A percentile compares a stretch with the other conserved stretches of the same genome.
phyloP scores from a whole-genome alignment of 2,888 invertebrate species.

The Nowickia ferox region DNA sequence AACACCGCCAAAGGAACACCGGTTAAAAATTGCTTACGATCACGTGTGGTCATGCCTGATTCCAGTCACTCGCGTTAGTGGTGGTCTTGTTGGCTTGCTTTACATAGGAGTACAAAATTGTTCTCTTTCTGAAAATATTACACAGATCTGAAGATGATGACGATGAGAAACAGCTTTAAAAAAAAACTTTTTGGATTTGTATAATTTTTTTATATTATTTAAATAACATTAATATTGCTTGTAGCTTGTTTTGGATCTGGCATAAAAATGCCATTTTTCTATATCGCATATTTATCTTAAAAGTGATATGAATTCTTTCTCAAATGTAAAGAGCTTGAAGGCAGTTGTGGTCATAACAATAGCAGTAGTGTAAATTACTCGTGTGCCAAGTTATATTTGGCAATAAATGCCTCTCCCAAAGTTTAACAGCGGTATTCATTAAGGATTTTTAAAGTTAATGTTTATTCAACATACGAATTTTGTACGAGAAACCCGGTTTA shows the following conservation, averaged over 20 bases:
- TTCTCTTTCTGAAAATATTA: slow-evolving; percentile 34
- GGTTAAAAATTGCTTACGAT: too few relatives aligned
- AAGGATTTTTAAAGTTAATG: too few relatives aligned
- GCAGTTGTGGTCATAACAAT: slow-evolving; percentile 14
- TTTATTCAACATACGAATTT: too few relatives aligned
- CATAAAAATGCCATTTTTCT: slow-evolving; percentile 41
- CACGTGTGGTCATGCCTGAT: neutral
- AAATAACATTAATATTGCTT: slow-evolving; percentile 45
- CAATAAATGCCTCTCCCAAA: too few relatives aligned
- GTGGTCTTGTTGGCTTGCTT: slow-evolving; percentile 46
- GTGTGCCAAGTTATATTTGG: neutral
- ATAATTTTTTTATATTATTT: neutral
- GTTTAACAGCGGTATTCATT: too few relatives aligned
- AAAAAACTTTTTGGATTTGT: slow-evolving; percentile 28
- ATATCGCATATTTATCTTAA: slow-evolving; percentile 56
- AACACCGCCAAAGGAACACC: too few relatives aligned
- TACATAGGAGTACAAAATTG: slow-evolving; percentile 27
- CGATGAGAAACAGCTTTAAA: slow-evolving; percentile 42
- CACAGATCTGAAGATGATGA: slow-evolving; percentile 50
- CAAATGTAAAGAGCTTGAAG: neutral
- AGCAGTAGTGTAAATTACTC: neutral
- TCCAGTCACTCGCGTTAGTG: too few relatives aligned
- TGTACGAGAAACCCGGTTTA: too few relatives aligned
- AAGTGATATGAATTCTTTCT: slow-evolving; percentile 34
- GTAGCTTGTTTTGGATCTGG: slow-evolving; percentile 46